phyloP scores from a whole-genome alignment of 2,113 vertebrate species.

The Aramus guarauna region DNA sequence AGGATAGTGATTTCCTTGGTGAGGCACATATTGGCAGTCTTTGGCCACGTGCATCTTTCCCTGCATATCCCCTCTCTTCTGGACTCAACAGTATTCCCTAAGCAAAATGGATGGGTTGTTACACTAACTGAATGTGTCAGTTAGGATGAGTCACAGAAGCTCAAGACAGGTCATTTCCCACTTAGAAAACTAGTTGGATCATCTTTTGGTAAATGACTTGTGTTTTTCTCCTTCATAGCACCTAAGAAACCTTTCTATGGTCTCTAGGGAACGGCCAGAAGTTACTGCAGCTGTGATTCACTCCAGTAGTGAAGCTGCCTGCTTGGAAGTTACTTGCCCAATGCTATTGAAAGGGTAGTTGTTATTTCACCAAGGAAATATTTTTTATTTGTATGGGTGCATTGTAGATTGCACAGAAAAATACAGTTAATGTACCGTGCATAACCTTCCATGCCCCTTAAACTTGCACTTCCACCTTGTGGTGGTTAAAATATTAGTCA shows the following conservation, averaged over 20 bases:
- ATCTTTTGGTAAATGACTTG: background rate
- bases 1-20: background rate
- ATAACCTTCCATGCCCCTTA: background rate
- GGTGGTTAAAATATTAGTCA: constrained; percentile 38
- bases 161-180: background rate
- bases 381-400: constrained; percentile 28
- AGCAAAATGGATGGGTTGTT: background rate
- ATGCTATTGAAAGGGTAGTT: background rate
- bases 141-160: background rate
- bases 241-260: background rate
- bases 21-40: background rate
- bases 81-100: background rate
- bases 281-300: background rate
- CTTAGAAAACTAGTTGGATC: background rate
- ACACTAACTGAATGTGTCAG: background rate
- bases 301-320: background rate
- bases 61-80: background rate
- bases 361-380: background rate
- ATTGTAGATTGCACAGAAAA: constrained; percentile 2
- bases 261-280: background rate
- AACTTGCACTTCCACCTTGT: constrained; percentile 21
- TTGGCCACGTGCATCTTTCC: background rate
- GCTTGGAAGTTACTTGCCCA: background rate
- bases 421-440: constrained; percentile 28
- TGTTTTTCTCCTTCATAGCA: background rate